Conservation (phyloP, 2,113 vertebrate species). For the Zingel zingel region DNA sequence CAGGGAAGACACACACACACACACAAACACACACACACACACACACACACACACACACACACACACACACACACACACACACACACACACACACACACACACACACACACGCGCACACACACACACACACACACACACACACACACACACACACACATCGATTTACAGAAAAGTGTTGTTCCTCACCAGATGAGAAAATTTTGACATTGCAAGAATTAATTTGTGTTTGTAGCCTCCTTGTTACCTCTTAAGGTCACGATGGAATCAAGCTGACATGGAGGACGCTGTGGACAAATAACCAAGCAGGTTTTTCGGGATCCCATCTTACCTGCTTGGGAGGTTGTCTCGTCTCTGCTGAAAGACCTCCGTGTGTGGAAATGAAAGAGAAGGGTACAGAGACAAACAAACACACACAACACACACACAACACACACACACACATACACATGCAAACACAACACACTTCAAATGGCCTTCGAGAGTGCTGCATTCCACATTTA, state of each 20-base stretch:
- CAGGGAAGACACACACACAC: slow-evolving; percentile 23
- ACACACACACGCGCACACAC: slow-evolving; percentile 26
- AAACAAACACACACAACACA: slow-evolving; percentile 57
- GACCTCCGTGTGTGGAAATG: slow-evolving; percentile 69
- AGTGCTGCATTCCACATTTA: slow-evolving; percentile 81
- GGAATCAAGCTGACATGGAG: slow-evolving; percentile 43
- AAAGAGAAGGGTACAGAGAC: slow-evolving; percentile 60
- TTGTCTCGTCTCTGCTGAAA: slow-evolving; percentile 51
- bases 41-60: slow-evolving; percentile 21
- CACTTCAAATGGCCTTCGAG: slow-evolving; percentile 80
- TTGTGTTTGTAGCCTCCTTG: slow-evolving; percentile 36
- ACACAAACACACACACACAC: slow-evolving; percentile 41
- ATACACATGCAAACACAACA: slow-evolving; percentile 60
- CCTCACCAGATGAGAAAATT: slow-evolving; percentile 47
- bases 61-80: neutral
- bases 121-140: slow-evolving; percentile 36
- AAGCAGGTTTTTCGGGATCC: slow-evolving; percentile 32
- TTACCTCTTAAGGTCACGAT: slow-evolving; percentile 38
- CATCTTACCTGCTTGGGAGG: slow-evolving; percentile 64
- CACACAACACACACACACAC: slow-evolving; percentile 39
- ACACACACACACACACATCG: slow-evolving; percentile 32
- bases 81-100: slow-evolving; percentile 37
- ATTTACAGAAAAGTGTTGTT: slow-evolving; percentile 52
- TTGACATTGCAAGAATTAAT: slow-evolving; percentile 44
- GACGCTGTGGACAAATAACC: slow-evolving; percentile 19